Percentiles rank a stretch among this genome's conserved stretches.
These are phyloP conservation scores for Meiosimyza platycephala DNA, from an alignment of 2,888 invertebrate species.

Conservation along the genomic window DNA sequence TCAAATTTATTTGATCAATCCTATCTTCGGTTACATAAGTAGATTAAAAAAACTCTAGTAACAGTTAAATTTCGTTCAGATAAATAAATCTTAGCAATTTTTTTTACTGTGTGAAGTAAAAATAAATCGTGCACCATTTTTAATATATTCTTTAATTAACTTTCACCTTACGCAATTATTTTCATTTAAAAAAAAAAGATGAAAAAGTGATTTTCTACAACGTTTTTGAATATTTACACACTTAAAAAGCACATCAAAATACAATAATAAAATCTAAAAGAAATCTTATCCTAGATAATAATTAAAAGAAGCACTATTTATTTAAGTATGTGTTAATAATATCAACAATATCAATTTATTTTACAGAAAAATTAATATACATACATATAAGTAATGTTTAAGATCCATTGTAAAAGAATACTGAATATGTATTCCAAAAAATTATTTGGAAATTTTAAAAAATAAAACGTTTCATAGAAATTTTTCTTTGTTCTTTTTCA, in stretches of 20 bases:
- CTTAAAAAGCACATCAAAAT: slow-evolving; percentile 6
- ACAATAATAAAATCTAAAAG: slow-evolving; percentile 14
- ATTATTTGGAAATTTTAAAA: slow-evolving; percentile 9
- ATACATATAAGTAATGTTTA: background rate
- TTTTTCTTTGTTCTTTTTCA: too few relatives aligned
- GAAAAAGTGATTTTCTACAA: slow-evolving; percentile 9
- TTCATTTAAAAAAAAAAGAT: too few relatives aligned
- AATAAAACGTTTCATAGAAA: background rate
- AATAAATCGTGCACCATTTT: too few relatives aligned
- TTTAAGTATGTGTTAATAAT: slow-evolving; percentile 16
- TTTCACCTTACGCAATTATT: too few relatives aligned
- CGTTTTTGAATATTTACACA: slow-evolving; percentile 11
- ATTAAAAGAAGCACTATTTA: slow-evolving; percentile 5
- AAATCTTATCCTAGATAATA: slow-evolving; percentile 3
- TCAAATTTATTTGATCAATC: too few relatives aligned
- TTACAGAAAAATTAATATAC: slow-evolving; percentile 9
- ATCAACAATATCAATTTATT: slow-evolving; percentile 19
- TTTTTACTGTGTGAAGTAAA: too few relatives aligned
- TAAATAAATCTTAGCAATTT: too few relatives aligned
- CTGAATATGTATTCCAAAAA: slow-evolving; percentile 4
- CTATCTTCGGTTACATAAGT: too few relatives aligned
- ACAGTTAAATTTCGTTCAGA: too few relatives aligned
- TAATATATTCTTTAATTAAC: too few relatives aligned
- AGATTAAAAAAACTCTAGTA: too few relatives aligned
- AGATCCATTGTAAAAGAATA: slow-evolving; percentile 8